Base-by-base conservation (phyloP, 2,797 vertebrate species). In the Enoplosus armatus region DNA sequence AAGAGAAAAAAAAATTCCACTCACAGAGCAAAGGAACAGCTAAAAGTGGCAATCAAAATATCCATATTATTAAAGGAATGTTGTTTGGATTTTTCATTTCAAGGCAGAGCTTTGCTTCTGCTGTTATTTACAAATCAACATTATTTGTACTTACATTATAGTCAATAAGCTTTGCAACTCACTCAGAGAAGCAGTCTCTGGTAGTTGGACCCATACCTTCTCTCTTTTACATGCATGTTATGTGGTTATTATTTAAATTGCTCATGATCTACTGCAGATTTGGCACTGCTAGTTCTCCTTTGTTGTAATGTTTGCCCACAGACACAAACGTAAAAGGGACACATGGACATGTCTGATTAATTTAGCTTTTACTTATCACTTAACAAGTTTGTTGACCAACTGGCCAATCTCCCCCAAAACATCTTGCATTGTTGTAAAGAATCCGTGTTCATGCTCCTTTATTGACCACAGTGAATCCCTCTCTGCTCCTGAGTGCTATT, bases 391-490 rank as follows among this genome's bases (percentile, higher is more conserved):
- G 27, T 26, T 27, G n/a, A 26, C 45, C 51, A 69, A 1, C 18
- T 43, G 61, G 3, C 3, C 22, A 4, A 18, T 26, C 11, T 48
- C 41, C 3, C 5, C 8, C 3, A 4, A 41, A 47, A 51, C 26
- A 0, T 26, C 60, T n/a, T 47, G 20, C 10, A n/a, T 33, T 35
- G n/a, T 65, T 50, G 29, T 18, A 60, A 71, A 45, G 26, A 60
- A 43, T 60, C 39, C 55, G 72, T 26, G 66, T 53, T 75, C 50
- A 58, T n/a, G 37, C 53, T 54, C 24, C 62, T 22, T 55, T 55
- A 51, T 27, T 55, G 47, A 60, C 69, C 60, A 12, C 63, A 60
- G 7, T 31, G 31, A 60, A 54, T 54, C 27, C 14, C 61, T 50
- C 9, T n/a, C 22, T 54, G 39, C 29, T 74, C 37, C 43, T 45